Evolutionary conservation across 53 echinoderm and acorn worm species (phyloP), one percentile per base, ranked within the genome.

Genomic region (Mesocentrotus franciscanus): DNA sequence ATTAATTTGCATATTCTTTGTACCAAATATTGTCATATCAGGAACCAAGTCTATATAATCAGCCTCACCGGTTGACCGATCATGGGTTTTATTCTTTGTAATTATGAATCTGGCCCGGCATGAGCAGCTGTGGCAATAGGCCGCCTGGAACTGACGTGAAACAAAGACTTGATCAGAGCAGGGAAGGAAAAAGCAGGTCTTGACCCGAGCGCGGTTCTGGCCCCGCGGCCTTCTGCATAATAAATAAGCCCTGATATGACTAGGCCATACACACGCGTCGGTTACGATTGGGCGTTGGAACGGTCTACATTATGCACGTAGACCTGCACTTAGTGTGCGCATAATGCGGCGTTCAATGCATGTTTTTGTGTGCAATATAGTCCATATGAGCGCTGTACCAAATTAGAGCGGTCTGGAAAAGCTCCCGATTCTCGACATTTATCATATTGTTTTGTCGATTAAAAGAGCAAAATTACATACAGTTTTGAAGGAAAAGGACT

Each of bases 291-390:
- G 95, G 95, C 95, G 95, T 94, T 94, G 71, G 95, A 94, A 87
- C 95, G 95, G 95, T 94, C 95, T 94, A 94, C 95, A 93, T 94
- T 94, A 94, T 94, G 95, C 95, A 94, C 95, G 95, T 94, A 94
- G 95, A 85, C 95, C 95, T 94, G 87, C 95, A 94, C 95, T 94
- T 85, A 36, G 83, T 94, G 94, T 83, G 94, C 83, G 87, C 95
- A 94, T 62, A 85, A 94, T 94, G 95, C 95, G 61, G 66, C 70
- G 26, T 64, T 68, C 71, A 13, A 42, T 94, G 85, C 85, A 85
- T 83, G 61, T 64, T 66, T 79, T 85, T 87, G 95, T 94, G 87
- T 85, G 95, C 95, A 49, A 62, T 91, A 66, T 91, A 64, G 91
- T 91, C 66, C 66, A 91, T 33, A 33, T 14, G 55, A 64, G n/a